A percentile compares a stretch with the other conserved stretches of the same genome.
Evolutionary conservation across 92 coral and sea anemone genomes (phyloP).

Genomic region (Epizoanthus stellaris): DNA sequence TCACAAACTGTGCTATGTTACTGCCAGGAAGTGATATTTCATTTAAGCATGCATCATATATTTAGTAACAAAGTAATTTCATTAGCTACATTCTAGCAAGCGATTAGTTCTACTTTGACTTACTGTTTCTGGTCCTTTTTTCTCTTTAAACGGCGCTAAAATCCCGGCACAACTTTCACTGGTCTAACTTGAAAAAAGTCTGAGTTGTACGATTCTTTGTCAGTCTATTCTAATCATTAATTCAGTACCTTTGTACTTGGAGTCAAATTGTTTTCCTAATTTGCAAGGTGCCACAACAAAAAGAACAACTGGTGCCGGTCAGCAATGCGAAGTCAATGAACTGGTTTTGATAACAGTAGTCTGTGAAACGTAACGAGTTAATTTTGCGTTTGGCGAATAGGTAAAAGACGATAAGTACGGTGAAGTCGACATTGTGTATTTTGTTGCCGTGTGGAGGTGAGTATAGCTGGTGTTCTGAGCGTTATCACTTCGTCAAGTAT

Average conservation of each 20-base stretch:
- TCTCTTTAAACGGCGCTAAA: neutral
- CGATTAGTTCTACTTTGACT: neutral
- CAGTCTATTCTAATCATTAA: slow-evolving; percentile 11
- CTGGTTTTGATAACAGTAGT: neutral
- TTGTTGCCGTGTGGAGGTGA: too few species aligned
- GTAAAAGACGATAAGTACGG: too few species aligned
- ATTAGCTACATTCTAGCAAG: too few species aligned
- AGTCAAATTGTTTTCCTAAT: slow-evolving; percentile 35
- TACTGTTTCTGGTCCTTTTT: neutral
- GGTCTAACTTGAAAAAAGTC: neutral
- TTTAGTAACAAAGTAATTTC: too few species aligned
- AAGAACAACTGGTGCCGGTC: slow-evolving; percentile 20
- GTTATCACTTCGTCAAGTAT: too few species aligned
- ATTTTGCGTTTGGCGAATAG: too few species aligned
- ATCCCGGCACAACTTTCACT: neutral
- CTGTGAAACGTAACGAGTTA: too few species aligned
- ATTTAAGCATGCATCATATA: too few species aligned
- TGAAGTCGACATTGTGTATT: too few species aligned
- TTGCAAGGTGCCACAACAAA: slow-evolving; percentile 12
- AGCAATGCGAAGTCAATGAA: neutral
- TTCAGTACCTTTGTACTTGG: slow-evolving; percentile 10
- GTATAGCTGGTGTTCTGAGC: too few species aligned
- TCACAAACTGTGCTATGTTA: too few species aligned
- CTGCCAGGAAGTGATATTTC: too few species aligned
- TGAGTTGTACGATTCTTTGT: slow-evolving; percentile 1